Conservation (phyloP, 1,140 invertebrate species). For the Brachionus sp. region DNA sequence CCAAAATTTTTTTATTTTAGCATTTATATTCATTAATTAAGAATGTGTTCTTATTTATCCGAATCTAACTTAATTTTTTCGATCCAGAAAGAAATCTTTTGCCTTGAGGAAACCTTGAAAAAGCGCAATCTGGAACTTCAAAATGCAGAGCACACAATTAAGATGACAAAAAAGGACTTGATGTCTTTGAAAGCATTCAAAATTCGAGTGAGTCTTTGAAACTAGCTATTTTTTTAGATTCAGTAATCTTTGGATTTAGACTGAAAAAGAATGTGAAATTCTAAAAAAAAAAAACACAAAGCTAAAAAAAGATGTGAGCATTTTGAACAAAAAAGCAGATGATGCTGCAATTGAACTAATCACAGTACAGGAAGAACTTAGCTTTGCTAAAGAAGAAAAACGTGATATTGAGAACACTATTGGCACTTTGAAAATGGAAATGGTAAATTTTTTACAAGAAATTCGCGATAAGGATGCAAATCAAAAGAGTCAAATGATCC, state of each 20-base stretch:
- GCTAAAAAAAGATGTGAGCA: conserved; percentile 11
- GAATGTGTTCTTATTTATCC: neutral
- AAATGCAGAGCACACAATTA: neutral
- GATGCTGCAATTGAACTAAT: conserved; percentile 13
- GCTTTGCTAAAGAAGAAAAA: conserved; percentile 9
- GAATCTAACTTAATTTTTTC: neutral
- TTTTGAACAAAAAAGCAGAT: conserved; percentile 40
- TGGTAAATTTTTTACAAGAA: conserved; percentile 43
- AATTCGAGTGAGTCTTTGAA: neutral
- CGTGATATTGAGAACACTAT: neutral
- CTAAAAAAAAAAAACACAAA: conserved; percentile 9
- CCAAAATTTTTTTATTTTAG: neutral
- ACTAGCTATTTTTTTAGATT: neutral
- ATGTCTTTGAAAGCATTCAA: neutral
- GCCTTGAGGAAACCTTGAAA: conserved; percentile 23
- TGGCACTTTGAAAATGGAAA: neutral
- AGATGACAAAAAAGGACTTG: neutral
- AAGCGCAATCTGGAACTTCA: neutral
- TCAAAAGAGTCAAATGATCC: neutral
- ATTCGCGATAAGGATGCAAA: neutral
- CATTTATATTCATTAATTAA: neutral
- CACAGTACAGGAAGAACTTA: conserved; percentile 2
- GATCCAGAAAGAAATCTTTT: conserved; percentile 25
- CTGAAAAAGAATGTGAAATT: neutral
- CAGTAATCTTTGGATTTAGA: neutral